These are phyloP conservation scores for Tuta absoluta DNA, from an alignment of 2,888 invertebrate species.

Conservation along the genomic window DNA sequence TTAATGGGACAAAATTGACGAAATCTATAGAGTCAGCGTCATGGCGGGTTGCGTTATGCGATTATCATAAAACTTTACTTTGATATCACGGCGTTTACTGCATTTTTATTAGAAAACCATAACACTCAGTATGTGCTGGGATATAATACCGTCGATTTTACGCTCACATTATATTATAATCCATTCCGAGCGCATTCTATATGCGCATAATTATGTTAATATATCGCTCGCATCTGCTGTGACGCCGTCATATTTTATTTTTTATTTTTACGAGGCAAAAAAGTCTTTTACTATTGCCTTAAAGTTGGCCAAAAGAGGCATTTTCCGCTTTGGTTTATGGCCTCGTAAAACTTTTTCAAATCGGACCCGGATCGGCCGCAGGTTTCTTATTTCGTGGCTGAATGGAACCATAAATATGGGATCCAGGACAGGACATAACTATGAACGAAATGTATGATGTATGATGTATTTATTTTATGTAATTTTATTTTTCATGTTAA, in stretches of 20 bases:
- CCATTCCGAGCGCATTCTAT: slow-evolving; percentile 33
- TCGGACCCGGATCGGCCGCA: not conserved
- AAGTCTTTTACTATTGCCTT: slow-evolving; percentile 18
- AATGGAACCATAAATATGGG: slow-evolving; percentile 3
- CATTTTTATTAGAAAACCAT: not conserved
- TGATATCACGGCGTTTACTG: not conserved
- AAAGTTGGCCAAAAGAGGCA: slow-evolving; percentile 15
- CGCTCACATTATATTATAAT: slow-evolving; percentile 28
- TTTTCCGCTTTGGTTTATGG: slow-evolving; percentile 3
- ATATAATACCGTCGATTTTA: slow-evolving; percentile 19
- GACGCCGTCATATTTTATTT: slow-evolving; percentile 15
- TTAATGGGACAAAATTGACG: too few relatives aligned
- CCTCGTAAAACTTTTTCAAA: slow-evolving; percentile 18
- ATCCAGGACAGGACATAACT: not conserved
- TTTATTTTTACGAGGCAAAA: slow-evolving; percentile 15
- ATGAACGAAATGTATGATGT: too few relatives aligned
- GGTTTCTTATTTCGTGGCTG: not conserved
- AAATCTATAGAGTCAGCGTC: too few relatives aligned
- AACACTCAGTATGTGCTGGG: not conserved
- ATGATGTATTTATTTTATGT: too few relatives aligned
- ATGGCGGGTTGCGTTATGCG: too few relatives aligned
- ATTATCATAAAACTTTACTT: not conserved
- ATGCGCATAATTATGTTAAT: slow-evolving; percentile 43
- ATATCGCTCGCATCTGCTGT: slow-evolving; percentile 17
- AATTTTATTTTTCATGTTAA: too few relatives aligned